These are phyloP conservation scores for Phragmatobia fuliginosa DNA, from an alignment of 2,888 invertebrate genomes.

Conservation along the genomic window DNA sequence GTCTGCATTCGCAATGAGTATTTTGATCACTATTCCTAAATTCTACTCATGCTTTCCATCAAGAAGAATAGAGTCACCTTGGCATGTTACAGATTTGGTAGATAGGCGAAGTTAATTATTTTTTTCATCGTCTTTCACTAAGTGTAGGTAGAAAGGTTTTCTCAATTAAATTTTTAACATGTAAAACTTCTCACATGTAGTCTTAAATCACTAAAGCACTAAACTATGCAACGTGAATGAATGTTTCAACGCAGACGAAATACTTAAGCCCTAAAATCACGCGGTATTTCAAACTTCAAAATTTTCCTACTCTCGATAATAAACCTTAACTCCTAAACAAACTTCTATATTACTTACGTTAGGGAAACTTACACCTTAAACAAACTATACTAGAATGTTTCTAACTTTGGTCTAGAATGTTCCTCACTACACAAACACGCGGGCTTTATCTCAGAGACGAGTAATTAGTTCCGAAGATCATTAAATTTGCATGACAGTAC, in stretches of 20 bases:
- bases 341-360: conserved; percentile 71
- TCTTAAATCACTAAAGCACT: neutral
- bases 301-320: conserved; percentile 57
- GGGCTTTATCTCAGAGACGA: conserved; percentile 69
- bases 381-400: conserved; percentile 63
- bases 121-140: no score
- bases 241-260: conserved; percentile 26
- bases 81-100: no score
- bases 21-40: no score
- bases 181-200: neutral
- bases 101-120: no score
- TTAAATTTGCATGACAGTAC: conserved; percentile 77
- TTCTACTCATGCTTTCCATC: no score
- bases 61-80: no score
- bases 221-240: neutral
- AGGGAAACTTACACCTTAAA: conserved; percentile 72
- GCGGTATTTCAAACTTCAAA: conserved; percentile 40
- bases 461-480: conserved; percentile 77
- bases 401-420: conserved; percentile 70
- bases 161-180: neutral
- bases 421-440: conserved; percentile 72
- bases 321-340: conserved; percentile 68
- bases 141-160: no score
- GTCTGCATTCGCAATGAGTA: no score
- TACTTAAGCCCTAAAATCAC: conserved; percentile 58